These are phyloP conservation scores for Rhingia rostrata DNA, from an alignment of 2,888 invertebrate species.

Conservation along the genomic window DNA sequence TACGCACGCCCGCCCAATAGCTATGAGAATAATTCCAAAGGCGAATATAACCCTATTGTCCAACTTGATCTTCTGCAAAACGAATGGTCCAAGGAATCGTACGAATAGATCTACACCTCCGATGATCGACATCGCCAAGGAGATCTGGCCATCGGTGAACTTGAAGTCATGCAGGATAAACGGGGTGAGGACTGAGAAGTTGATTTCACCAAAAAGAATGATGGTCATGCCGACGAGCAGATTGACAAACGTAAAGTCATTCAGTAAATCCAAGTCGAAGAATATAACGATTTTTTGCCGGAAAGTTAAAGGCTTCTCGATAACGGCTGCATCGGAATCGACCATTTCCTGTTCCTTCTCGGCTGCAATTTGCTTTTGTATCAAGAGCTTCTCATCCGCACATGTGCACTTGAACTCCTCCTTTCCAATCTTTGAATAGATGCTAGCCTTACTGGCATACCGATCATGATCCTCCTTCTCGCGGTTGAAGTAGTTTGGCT, in stretches of 20 bases:
- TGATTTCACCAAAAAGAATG: constrained; percentile 89
- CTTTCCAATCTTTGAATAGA: constrained; percentile 78
- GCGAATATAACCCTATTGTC: constrained; percentile 88
- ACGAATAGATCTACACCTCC: constrained; percentile 87
- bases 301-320: constrained; percentile 82
- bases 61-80: constrained; percentile 87
- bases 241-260: constrained; percentile 88
- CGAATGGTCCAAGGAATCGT: constrained; percentile 87
- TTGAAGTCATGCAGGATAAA: constrained; percentile 88
- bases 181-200: constrained; percentile 89
- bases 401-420: constrained; percentile 80
- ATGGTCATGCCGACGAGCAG: constrained; percentile 88
- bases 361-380: constrained; percentile 76
- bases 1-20: constrained; percentile 80
- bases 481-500: constrained; percentile 85
- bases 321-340: constrained; percentile 79
- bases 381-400: constrained; percentile 79
- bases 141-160: constrained; percentile 84
- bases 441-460: constrained; percentile 79
- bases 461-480: constrained; percentile 84
- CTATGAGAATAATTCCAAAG: constrained; percentile 85
- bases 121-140: constrained; percentile 88
- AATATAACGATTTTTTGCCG: constrained; percentile 86
- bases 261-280: constrained; percentile 88
- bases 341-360: constrained; percentile 67